Evolutionary conservation across 2,888 invertebrate genomes (phyloP).

Genomic region (Acronicta aceris): DNA sequence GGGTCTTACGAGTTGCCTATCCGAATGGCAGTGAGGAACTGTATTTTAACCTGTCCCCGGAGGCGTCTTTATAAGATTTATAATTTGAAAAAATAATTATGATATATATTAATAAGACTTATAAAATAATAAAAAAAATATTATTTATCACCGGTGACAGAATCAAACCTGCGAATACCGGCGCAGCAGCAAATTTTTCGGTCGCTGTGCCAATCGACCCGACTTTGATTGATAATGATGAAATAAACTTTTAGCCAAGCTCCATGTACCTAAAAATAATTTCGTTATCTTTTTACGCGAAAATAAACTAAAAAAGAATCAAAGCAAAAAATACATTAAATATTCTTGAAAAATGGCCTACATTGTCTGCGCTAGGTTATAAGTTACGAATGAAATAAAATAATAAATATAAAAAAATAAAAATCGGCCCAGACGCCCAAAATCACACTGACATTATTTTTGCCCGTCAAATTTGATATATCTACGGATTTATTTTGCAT

Average conservation of each 20-base stretch:
- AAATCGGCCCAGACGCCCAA: constrained; percentile 7
- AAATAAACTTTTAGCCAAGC: background rate
- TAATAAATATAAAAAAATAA: constrained; percentile 2
- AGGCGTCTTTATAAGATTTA: too few relatives aligned
- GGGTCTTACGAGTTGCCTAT: too few relatives aligned
- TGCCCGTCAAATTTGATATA: constrained; percentile 24
- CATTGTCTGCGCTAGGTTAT: constrained; percentile 3
- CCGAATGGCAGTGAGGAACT: too few relatives aligned
- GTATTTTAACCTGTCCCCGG: too few relatives aligned
- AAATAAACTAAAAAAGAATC: constrained; percentile 11
- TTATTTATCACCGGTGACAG: too few relatives aligned
- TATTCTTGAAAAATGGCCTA: constrained; percentile 22
- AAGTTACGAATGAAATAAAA: constrained; percentile 7
- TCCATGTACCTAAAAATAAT: background rate
- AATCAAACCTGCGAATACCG: too few relatives aligned
- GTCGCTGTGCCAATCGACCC: too few relatives aligned
- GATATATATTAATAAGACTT: too few relatives aligned
- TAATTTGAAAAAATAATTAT: too few relatives aligned
- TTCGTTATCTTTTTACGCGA: background rate
- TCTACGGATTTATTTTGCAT: constrained; percentile 23
- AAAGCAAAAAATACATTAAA: constrained; percentile 17
- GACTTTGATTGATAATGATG: background rate
- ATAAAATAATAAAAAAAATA: too few relatives aligned
- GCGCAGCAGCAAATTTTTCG: too few relatives aligned
- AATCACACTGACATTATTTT: constrained; percentile 17